Conservation (phyloP, 2,888 invertebrate species). For the Thalpophila matura region DNA sequence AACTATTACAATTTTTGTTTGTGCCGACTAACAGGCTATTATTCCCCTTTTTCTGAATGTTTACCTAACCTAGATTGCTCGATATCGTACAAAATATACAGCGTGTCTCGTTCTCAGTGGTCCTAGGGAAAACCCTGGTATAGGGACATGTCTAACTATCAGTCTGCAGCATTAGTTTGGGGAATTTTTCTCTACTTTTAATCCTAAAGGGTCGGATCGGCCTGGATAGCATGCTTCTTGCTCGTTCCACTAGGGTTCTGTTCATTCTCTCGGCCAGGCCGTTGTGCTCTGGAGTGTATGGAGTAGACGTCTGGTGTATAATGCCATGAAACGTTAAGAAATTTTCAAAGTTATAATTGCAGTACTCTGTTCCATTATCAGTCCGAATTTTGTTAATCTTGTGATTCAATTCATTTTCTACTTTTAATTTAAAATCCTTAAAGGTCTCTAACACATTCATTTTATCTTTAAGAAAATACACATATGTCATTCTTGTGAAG, state of each 20-base stretch:
- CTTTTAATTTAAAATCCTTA: constrained; percentile 9
- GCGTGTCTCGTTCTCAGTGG: no score
- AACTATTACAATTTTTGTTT: constrained; percentile 16
- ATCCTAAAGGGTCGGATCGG: no score
- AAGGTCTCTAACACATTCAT: constrained; percentile 3
- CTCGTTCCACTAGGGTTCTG: constrained; percentile 9
- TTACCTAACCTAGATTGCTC: not conserved
- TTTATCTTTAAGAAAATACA: constrained; percentile 21
- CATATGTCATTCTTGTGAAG: constrained; percentile 6
- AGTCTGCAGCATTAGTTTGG: no score
- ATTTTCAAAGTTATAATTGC: not conserved
- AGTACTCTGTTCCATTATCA: constrained; percentile 21
- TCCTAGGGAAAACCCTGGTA: no score
- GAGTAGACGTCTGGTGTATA: not conserved
- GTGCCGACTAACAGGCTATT: constrained; percentile 1
- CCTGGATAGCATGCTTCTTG: constrained; percentile 11
- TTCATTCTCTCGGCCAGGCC: constrained; percentile 7
- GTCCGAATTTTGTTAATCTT: constrained; percentile 6
- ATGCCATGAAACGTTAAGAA: not conserved
- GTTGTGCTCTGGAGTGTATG: constrained; percentile 17
- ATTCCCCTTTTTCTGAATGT: no score
- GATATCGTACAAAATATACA: not conserved
- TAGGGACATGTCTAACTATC: no score
- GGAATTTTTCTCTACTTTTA: no score
- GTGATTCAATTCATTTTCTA: constrained; percentile 18